Evolutionary conservation across 2,888 invertebrate genomes (phyloP), one percentile per base, ranked within the genome.

Genomic region (Eledona agricola): DNA sequence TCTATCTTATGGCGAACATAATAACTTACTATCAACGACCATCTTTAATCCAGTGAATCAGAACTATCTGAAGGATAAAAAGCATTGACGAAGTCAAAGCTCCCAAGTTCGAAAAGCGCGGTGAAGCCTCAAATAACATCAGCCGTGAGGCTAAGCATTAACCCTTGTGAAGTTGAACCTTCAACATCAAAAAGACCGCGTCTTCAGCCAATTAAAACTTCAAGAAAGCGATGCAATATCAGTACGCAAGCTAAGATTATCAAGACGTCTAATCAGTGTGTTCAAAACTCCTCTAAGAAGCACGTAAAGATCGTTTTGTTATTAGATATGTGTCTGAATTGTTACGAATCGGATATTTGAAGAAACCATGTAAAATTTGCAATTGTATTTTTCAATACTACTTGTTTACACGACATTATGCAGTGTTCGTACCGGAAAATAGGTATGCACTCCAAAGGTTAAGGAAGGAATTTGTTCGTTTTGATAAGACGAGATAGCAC

Each of bases 381-480:
- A n/a, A n/a, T 10, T 28, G 10, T 40, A 26, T 40, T 40, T 26
- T 40, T 40, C 40, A 40, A 40, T 25, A 26, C 26, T 26, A 40
- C 25, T 37, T n/a, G n/a, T n/a, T n/a, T n/a, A n/a, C n/a, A n/a
- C n/a, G n/a, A n/a, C n/a, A n/a, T n/a, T n/a, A n/a, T n/a, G n/a
- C n/a, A n/a, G n/a, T n/a, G n/a, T n/a, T n/a, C n/a, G n/a, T n/a
- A n/a, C n/a, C n/a, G n/a, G n/a, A n/a, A n/a, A n/a, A n/a, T n/a
- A n/a, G n/a, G n/a, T n/a, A n/a, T n/a, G n/a, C n/a, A n/a, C n/a
- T n/a, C n/a, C n/a, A n/a, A n/a, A n/a, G n/a, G n/a, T n/a, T n/a
- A n/a, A n/a, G n/a, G n/a, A n/a, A n/a, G n/a, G n/a, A n/a, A n/a
- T n/a, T n/a, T n/a, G n/a, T n/a, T n/a, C n/a, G n/a, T n/a, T n/a